Conservation (phyloP, 2,888 invertebrate species). For the Leptopilina syphax region DNA sequence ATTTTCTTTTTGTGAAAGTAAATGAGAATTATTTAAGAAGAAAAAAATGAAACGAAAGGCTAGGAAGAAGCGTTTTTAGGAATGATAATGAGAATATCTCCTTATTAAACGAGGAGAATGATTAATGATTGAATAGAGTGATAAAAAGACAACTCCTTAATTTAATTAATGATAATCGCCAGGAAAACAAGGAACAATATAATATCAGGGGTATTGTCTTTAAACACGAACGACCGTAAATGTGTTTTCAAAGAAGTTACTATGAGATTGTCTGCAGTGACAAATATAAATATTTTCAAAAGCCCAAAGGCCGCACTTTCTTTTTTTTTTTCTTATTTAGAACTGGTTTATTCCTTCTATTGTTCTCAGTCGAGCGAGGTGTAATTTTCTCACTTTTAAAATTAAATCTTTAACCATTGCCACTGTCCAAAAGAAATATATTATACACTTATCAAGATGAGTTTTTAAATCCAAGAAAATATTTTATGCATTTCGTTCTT, state of each 20-base stretch:
- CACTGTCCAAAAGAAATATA: background rate
- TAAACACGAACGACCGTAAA: background rate
- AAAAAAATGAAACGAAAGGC: background rate
- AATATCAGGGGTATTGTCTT: background rate
- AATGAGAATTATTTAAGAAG: background rate
- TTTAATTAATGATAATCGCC: background rate
- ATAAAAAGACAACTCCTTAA: background rate
- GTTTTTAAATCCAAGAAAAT: constrained; percentile 41
- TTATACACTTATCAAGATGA: background rate
- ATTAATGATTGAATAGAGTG: background rate
- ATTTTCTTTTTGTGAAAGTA: background rate
- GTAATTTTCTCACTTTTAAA: constrained; percentile 16
- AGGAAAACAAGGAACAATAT: constrained; percentile 15
- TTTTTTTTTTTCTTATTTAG: constrained; percentile 13
- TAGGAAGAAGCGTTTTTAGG: background rate
- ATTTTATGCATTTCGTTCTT: background rate
- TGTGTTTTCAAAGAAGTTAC: background rate
- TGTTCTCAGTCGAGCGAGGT: constrained; percentile 24
- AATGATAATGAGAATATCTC: background rate
- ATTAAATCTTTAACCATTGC: background rate
- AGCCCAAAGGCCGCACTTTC: background rate
- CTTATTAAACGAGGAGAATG: background rate
- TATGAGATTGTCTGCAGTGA: background rate
- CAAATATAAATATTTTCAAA: constrained; percentile 11
- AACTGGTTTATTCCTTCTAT: constrained; percentile 7